Base-by-base conservation (phyloP, 2,888 invertebrate genomes). In the Geophilus truncorum region DNA sequence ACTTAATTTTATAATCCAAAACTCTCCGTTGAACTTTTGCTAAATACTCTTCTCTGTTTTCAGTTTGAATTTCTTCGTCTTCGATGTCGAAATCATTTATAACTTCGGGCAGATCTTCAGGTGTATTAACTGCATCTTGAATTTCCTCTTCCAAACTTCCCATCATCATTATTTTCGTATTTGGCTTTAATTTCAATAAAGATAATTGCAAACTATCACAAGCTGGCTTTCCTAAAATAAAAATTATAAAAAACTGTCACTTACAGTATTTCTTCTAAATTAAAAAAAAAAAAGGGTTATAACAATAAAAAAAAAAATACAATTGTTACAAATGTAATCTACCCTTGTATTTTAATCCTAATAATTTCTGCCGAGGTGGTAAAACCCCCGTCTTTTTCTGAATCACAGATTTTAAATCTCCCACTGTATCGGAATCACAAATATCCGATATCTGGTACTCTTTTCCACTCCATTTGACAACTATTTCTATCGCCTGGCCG, bases 141-240 rank as follows among this genome's bases (percentile, higher is more conserved):
- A 96, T 96, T 80, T 94, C 96, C 84, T 96, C 94, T 86, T 98
- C 98, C 1, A 94, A 89, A 0, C 96, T 97, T 0, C 98, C 98
- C 91, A 98, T 96, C 93, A 98, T 93, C 96, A 98, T 97, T 12
- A 98, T 90, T 87, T 97, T 97, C 83, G 94, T 93, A 81, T 94
- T 94, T 0, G 93, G 91, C 86, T 96, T 96, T 32, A 97, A 88
- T 84, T 93, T 93, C 82, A 97, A 86, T 78, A 91, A 90, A 0
- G 91, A 90, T n/a, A 97, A 88, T 77, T 91, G 90, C 84, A 92
- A 91, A 83, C 92, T 93, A 87, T 96, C 94, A 77, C 92, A 91
- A 0, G 95, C 93, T 78, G 92, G 90, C 89, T 96, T 96, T 18
- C 96, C 96, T n/a, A n/a, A n/a, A n/a, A n/a, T n/a, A n/a, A n/a